Percentiles rank a stretch among this genome's conserved stretches.
Evolutionary conservation across 2,888 invertebrate genomes (phyloP).

Genomic region (Meteorus cinctellus): DNA sequence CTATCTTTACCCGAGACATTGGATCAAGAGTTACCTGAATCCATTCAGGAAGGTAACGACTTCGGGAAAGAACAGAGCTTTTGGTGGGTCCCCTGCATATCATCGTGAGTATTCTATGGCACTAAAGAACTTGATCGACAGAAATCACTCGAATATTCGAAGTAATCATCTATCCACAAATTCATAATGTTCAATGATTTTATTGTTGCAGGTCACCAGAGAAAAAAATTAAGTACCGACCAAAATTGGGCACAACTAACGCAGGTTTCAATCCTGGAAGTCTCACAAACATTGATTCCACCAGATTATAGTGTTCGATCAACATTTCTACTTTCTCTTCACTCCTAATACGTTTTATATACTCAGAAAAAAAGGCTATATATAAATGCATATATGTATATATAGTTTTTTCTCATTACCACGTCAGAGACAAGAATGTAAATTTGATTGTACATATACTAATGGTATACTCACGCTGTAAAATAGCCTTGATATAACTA

Average conservation of each 20-base stretch:
- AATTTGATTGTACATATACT: not conserved
- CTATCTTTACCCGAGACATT: slow-evolving; percentile 90
- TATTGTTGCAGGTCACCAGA: slow-evolving; percentile 59
- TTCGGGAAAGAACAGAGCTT: slow-evolving; percentile 88
- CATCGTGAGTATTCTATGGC: slow-evolving; percentile 60
- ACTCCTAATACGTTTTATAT: not conserved
- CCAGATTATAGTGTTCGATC: slow-evolving; percentile 63
- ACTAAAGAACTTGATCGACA: not conserved
- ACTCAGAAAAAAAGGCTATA: not conserved
- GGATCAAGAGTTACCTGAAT: slow-evolving; percentile 89
- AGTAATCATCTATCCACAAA: not conserved
- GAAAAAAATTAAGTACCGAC: slow-evolving; percentile 65
- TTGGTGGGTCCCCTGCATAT: slow-evolving; percentile 82
- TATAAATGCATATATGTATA: not conserved
- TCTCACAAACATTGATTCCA: slow-evolving; percentile 67
- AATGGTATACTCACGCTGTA: not conserved
- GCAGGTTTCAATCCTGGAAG: slow-evolving; percentile 68
- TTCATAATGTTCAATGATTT: slow-evolving; percentile 15
- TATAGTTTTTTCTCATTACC: not conserved
- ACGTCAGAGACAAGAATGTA: not conserved
- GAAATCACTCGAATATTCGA: not conserved
- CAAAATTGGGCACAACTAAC: slow-evolving; percentile 64
- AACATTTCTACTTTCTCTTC: slow-evolving; percentile 1
- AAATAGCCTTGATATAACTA: slow-evolving; percentile 3
- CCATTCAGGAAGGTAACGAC: slow-evolving; percentile 88